phyloP scores from a whole-genome alignment of 2,113 vertebrate species.

The Brevimyrus niger region DNA sequence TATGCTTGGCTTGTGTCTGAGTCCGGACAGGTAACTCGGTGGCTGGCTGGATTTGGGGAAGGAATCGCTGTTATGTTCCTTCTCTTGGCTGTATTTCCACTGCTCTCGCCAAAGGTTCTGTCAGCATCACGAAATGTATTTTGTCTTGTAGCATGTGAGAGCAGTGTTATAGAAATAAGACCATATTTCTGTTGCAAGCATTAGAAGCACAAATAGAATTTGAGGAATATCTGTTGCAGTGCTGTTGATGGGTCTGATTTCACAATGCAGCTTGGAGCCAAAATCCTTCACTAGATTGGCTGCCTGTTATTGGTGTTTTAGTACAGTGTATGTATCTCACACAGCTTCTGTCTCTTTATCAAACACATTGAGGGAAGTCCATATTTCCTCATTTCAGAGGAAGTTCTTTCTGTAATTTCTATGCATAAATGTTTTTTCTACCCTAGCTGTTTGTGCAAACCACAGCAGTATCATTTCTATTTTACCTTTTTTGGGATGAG shows the following conservation, averaged over 20 bases:
- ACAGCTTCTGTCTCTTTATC: conserved; percentile 2
- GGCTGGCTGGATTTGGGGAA: not conserved
- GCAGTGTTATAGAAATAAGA: not conserved
- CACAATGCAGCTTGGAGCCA: not conserved
- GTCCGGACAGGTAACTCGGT: not conserved
- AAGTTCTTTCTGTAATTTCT: not conserved
- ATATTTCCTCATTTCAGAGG: conserved; percentile 12
- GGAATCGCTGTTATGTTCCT: not conserved
- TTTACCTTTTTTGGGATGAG: not conserved
- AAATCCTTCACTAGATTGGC: not conserved
- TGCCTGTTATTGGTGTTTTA: not conserved
- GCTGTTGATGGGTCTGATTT: not conserved
- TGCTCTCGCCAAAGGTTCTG: not conserved
- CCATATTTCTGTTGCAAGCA: not conserved
- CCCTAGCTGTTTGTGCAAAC: not conserved
- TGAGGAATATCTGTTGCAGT: not conserved
- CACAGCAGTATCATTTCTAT: not conserved
- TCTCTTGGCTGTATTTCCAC: not conserved
- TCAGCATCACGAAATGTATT: not conserved
- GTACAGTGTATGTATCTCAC: not conserved
- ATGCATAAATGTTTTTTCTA: not conserved
- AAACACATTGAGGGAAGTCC: not conserved
- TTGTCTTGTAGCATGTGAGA: not conserved
- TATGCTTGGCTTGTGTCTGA: not conserved
- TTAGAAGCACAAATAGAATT: not conserved